phyloP scores from a whole-genome alignment of 2,113 vertebrate species.

The Cercopithecus mona region DNA sequence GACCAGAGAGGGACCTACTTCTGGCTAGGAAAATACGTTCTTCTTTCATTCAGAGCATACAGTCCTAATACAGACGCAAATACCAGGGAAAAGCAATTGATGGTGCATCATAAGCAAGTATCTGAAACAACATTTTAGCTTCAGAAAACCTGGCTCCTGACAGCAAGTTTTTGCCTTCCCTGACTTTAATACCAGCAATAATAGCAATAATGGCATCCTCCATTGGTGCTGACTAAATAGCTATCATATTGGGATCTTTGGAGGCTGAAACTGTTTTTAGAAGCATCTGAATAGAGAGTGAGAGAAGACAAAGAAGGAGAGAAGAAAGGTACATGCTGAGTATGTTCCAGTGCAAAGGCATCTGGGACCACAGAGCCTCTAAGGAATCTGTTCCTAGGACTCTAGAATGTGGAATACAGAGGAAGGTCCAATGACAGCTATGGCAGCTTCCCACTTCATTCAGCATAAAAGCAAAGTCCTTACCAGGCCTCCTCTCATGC shows the following conservation, averaged over 20 bases:
- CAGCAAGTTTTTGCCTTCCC: background rate
- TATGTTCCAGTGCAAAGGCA: background rate
- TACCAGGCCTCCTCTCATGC: too few relatives aligned
- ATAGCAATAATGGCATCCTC: fast-evolving
- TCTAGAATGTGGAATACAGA: background rate
- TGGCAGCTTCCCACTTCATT: background rate
- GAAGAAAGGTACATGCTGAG: background rate
- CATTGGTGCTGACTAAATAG: fast-evolving
- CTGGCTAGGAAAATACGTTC: background rate
- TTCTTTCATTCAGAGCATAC: background rate
- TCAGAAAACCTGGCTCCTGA: background rate
- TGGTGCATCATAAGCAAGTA: background rate
- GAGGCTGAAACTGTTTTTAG: background rate
- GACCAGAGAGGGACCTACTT: background rate
- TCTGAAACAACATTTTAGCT: background rate
- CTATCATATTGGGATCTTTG: background rate
- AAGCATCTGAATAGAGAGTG: background rate
- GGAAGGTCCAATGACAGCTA: background rate
- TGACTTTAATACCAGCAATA: background rate
- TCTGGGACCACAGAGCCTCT: background rate
- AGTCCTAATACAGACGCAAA: background rate
- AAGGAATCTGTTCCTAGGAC: background rate
- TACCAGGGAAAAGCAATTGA: background rate
- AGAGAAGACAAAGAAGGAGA: background rate
- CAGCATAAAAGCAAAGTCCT: background rate